Percentiles rank a stretch among this genome's conserved stretches.
Conservation (phyloP, 2,888 invertebrate genomes). For the Stegana nigrithorax region DNA sequence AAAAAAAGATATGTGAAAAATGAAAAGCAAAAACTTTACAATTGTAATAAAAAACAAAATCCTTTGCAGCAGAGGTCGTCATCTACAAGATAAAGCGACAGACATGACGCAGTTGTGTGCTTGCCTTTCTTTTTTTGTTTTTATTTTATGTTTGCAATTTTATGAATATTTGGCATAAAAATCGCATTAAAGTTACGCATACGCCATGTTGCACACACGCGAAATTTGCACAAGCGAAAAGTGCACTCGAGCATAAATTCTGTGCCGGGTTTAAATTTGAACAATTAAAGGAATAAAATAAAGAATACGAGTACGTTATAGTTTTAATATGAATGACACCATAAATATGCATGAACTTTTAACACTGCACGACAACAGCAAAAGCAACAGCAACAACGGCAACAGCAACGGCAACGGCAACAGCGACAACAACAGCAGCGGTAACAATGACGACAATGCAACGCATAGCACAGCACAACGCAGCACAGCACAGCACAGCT, state of each 20-base stretch:
- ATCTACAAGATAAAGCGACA: too few relatives aligned
- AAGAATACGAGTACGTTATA: conserved; percentile 17
- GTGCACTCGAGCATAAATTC: conserved; percentile 8
- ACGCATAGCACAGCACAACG: conserved; percentile 44
- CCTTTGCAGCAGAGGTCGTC: too few relatives aligned
- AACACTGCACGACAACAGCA: conserved; percentile 56
- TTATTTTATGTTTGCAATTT: too few relatives aligned
- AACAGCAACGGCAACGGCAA: conserved; percentile 44
- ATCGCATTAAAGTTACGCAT: background rate
- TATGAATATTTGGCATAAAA: too few relatives aligned
- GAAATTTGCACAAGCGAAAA: background rate
- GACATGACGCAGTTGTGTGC: too few relatives aligned
- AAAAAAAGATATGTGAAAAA: background rate
- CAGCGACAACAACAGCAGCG: conserved; percentile 44
- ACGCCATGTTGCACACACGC: conserved; percentile 1
- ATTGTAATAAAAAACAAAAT: too few relatives aligned
- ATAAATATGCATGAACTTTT: conserved; percentile 60
- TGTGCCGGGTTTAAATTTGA: conserved; percentile 2
- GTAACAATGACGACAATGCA: background rate
- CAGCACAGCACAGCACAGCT: conserved; percentile 33
- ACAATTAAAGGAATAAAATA: conserved; percentile 12
- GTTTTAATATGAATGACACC: conserved; percentile 58
- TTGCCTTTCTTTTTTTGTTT: too few relatives aligned
- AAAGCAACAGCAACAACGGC: conserved; percentile 29
- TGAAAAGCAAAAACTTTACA: background rate